Conservation (phyloP, 2,797 vertebrate genomes). For the Spinus pinus region DNA sequence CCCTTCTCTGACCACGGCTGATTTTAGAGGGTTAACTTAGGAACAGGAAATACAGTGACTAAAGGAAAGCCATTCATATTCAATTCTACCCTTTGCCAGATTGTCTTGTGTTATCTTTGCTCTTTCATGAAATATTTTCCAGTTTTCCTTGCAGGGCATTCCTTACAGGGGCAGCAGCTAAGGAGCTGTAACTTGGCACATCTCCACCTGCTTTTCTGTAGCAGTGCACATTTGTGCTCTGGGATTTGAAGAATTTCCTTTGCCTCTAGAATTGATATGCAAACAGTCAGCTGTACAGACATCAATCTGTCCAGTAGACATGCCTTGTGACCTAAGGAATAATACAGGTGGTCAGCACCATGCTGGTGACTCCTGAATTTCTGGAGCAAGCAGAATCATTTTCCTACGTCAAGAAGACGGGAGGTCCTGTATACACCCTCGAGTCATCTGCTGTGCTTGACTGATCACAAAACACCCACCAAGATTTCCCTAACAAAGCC, state of each 20-base stretch:
- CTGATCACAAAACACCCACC: slow-evolving; percentile 41
- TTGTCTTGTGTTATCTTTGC: slow-evolving; percentile 54
- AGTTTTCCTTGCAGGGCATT: slow-evolving; percentile 49
- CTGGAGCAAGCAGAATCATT: not conserved
- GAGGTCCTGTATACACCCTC: slow-evolving; percentile 21
- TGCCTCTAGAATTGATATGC: slow-evolving; percentile 30
- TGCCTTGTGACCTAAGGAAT: slow-evolving; percentile 18
- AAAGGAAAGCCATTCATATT: slow-evolving; percentile 55
- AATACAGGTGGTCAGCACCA: slow-evolving; percentile 58
- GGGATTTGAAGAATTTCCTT: slow-evolving; percentile 70
- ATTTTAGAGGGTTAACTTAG: slow-evolving; percentile 30
- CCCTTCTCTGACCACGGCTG: not conserved
- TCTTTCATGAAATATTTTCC: slow-evolving; percentile 33
- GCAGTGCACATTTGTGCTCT: slow-evolving; percentile 41
- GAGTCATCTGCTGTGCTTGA: slow-evolving; percentile 31
- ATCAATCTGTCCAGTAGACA: slow-evolving; percentile 45
- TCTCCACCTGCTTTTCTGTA: slow-evolving; percentile 50
- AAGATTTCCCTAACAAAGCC: slow-evolving; percentile 2
- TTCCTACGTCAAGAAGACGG: not conserved
- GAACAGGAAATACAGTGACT: slow-evolving; percentile 48
- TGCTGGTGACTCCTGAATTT: slow-evolving; percentile 34
- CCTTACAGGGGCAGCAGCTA: slow-evolving; percentile 31
- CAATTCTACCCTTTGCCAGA: slow-evolving; percentile 38
- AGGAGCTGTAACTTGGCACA: slow-evolving; percentile 63
- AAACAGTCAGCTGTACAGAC: slow-evolving; percentile 57